Conservation (phyloP, 2,797 vertebrate species). For the Pagetopsis macropterus region DNA sequence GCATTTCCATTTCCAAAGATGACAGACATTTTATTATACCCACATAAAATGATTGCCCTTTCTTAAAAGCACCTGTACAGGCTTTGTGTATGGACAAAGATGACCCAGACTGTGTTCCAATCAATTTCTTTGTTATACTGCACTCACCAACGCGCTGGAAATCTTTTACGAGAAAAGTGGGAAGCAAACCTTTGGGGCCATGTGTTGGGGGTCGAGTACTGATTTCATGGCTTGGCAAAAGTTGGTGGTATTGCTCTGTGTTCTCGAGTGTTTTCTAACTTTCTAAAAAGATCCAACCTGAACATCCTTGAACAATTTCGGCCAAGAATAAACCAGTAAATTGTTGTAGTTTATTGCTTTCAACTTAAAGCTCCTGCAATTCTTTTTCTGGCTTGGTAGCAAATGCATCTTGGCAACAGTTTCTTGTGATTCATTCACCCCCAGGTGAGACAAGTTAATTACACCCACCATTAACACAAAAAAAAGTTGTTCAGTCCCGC, state of each 20-base stretch:
- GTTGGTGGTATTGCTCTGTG: slow-evolving; percentile 9
- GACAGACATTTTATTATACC: slow-evolving; percentile 35
- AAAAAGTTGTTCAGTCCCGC: slow-evolving; percentile 62
- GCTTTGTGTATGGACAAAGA: slow-evolving; percentile 47
- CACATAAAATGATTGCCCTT: slow-evolving; percentile 53
- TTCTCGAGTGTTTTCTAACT: slow-evolving; percentile 16
- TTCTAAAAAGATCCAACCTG: slow-evolving; percentile 6
- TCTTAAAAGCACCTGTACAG: slow-evolving; percentile 48
- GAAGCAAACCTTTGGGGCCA: slow-evolving; percentile 31
- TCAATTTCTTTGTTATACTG: slow-evolving; percentile 53
- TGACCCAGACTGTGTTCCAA: slow-evolving; percentile 34
- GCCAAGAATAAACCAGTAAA: slow-evolving; percentile 16
- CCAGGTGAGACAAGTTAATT: slow-evolving; percentile 71
- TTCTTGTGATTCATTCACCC: slow-evolving; percentile 57
- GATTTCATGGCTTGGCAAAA: slow-evolving; percentile 44
- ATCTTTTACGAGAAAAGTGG: slow-evolving; percentile 38
- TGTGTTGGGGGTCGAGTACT: slow-evolving; percentile 31
- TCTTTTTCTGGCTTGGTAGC: slow-evolving; percentile 16
- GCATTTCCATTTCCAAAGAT: slow-evolving; percentile 46
- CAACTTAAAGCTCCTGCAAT: slow-evolving; percentile 2
- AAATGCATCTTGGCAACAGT: slow-evolving; percentile 33
- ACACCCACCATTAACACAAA: slow-evolving; percentile 53
- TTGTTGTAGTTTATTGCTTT: slow-evolving; percentile 12
- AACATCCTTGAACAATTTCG: slow-evolving; percentile 10
- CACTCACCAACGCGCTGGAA: slow-evolving; percentile 40